Conservation (phyloP, 1,140 invertebrate genomes). For the Vanessa atalanta region DNA sequence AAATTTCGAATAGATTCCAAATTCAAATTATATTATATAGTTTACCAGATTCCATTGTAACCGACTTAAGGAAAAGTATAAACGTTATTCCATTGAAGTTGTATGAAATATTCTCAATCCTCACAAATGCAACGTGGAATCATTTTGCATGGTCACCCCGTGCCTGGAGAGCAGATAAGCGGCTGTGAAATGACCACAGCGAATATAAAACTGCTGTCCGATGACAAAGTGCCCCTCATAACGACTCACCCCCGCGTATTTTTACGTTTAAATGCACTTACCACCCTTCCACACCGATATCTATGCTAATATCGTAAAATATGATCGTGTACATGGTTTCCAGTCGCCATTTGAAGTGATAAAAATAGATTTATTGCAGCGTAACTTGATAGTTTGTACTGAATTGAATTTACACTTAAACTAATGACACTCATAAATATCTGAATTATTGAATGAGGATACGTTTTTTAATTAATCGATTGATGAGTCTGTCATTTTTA, state of each 20-base stretch:
- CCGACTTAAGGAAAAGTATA: no score
- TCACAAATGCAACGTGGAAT: conserved; percentile 24
- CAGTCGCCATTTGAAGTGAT: conserved; percentile 33
- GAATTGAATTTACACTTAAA: conserved; percentile 11
- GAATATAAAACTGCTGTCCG: conserved; percentile 53
- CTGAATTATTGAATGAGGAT: background rate
- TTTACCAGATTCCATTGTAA: no score
- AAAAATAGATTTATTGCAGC: conserved; percentile 31
- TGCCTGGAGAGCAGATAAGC: conserved; percentile 46
- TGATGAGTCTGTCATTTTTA: no score
- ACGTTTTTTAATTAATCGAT: background rate
- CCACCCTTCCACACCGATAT: conserved; percentile 47
- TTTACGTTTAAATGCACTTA: conserved; percentile 58
- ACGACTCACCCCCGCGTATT: conserved; percentile 53
- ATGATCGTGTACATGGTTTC: conserved; percentile 35
- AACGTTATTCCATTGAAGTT: no score
- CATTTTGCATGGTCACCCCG: conserved; percentile 40
- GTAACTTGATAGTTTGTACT: conserved; percentile 28
- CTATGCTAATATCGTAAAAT: conserved; percentile 48
- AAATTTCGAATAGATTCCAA: no score
- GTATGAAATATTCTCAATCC: background rate
- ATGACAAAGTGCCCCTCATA: conserved; percentile 59
- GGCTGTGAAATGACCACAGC: conserved; percentile 47
- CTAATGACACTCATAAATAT: background rate
- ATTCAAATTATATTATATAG: no score